Percentiles rank a stretch among this genome's conserved stretches.
These are phyloP conservation scores for Melitaea cinxia DNA, from an alignment of 1,140 invertebrate genomes.

Conservation along the genomic window DNA sequence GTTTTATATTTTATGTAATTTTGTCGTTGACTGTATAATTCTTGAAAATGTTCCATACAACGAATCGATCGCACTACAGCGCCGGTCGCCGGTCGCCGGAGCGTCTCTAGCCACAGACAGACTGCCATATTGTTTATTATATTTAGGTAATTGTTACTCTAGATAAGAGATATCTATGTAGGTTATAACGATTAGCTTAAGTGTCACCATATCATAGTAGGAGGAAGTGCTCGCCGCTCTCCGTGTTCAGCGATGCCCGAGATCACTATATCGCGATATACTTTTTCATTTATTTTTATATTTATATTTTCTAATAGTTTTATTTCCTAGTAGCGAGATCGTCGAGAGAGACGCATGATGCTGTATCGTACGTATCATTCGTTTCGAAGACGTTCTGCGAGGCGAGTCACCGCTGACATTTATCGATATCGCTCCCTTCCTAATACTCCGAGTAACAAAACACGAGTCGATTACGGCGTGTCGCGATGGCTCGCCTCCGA, in stretches of 20 bases:
- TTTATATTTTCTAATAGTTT: slow-evolving; percentile 16
- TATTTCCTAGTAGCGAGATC: slow-evolving; percentile 2
- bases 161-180: slow-evolving; percentile 35
- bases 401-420: neutral
- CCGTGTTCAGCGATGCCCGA: slow-evolving; percentile 4
- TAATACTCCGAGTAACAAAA: too few relatives aligned
- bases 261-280: slow-evolving; percentile 5
- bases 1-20: too few relatives aligned
- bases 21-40: too few relatives aligned
- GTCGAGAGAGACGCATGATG: slow-evolving; percentile 11
- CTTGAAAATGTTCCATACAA: neutral
- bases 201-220: slow-evolving; percentile 39
- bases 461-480: neutral
- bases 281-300: slow-evolving; percentile 5
- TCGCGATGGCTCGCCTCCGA: neutral
- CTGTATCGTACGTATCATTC: slow-evolving; percentile 10
- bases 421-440: too few relatives aligned
- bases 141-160: slow-evolving; percentile 33
- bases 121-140: slow-evolving; percentile 58
- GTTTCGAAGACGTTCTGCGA: neutral
- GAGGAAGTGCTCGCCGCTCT: slow-evolving; percentile 10
- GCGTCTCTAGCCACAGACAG: slow-evolving; percentile 31
- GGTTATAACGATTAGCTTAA: slow-evolving; percentile 27
- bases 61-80: too few relatives aligned
- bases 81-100: too few relatives aligned